Evolutionary conservation across 2,888 invertebrate species (phyloP).

Genomic region (Troides oblongomaculatus): DNA sequence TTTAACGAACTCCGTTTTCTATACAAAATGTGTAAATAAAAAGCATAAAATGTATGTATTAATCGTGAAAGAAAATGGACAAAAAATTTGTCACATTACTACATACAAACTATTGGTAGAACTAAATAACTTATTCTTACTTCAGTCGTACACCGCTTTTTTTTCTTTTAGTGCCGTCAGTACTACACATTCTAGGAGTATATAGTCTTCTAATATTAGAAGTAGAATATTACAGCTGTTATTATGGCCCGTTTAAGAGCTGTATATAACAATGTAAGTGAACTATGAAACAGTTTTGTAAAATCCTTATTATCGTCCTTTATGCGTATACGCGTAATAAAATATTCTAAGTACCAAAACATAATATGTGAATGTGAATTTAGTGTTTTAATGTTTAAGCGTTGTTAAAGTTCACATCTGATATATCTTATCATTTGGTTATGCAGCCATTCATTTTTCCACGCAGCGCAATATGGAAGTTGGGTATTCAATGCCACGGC

Average conservation of each 20-base stretch:
- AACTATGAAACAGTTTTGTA: too few species aligned
- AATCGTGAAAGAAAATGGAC: not conserved
- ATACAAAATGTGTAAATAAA: slow-evolving; percentile 19
- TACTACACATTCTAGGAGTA: too few species aligned
- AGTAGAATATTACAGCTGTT: too few species aligned
- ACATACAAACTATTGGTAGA: too few species aligned
- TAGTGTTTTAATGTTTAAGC: not conserved
- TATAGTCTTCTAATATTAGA: too few species aligned
- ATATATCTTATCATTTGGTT: slow-evolving; percentile 15
- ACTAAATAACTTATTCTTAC: too few species aligned
- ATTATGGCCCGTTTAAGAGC: too few species aligned
- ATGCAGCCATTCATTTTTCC: slow-evolving; percentile 26
- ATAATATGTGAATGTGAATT: not conserved
- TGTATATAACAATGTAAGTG: too few species aligned
- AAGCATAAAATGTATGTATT: slow-evolving; percentile 11
- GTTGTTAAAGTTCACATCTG: not conserved
- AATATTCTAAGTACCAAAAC: not conserved
- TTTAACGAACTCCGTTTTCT: slow-evolving; percentile 20
- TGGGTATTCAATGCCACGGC: slow-evolving; percentile 35
- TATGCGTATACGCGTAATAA: not conserved
- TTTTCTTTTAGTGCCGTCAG: too few species aligned
- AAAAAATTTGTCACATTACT: not conserved
- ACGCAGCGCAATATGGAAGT: slow-evolving; percentile 31
- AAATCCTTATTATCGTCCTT: too few species aligned
- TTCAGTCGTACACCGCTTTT: too few species aligned